Evolutionary conservation across 1,140 invertebrate genomes (phyloP).

Genomic region (Sitodiplosis mosellana): DNA sequence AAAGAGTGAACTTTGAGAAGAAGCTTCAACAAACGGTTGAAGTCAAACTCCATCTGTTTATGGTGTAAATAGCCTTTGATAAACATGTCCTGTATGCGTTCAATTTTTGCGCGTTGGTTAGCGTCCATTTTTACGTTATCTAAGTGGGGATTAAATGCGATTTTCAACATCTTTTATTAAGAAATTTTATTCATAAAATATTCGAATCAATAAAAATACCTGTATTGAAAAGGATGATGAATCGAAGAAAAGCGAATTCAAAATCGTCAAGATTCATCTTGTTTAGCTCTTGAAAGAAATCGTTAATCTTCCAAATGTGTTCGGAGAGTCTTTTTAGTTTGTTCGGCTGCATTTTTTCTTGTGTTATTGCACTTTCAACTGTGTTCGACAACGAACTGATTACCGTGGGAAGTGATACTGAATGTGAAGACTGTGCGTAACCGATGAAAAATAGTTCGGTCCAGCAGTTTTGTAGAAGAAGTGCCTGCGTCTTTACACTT

Average conservation of each 20-base stretch:
- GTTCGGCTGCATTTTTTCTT: conserved; percentile 50
- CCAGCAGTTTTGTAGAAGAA: conserved; percentile 74
- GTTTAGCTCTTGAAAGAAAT: conserved; percentile 56
- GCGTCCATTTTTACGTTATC: background rate
- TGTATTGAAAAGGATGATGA: conserved; percentile 52
- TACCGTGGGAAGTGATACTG: conserved; percentile 63
- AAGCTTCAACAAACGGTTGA: background rate
- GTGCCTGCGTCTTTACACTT: conserved; percentile 70
- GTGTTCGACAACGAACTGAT: conserved; percentile 61
- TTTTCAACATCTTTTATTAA: background rate
- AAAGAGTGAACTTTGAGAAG: conserved; percentile 25
- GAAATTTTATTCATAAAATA: background rate
- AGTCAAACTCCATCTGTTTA: background rate
- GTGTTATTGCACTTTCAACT: conserved; percentile 40
- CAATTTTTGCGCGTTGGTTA: background rate
- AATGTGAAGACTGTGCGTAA: conserved; percentile 70
- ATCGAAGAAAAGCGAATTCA: conserved; percentile 77
- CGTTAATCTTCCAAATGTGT: conserved; percentile 63
- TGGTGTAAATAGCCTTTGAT: background rate
- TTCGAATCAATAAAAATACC: no score
- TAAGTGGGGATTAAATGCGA: no score
- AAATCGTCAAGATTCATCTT: conserved; percentile 52
- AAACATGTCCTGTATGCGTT: background rate
- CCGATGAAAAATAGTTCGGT: conserved; percentile 83
- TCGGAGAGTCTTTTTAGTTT: conserved; percentile 63